Conservation (phyloP, 2,113 vertebrate genomes). For the Catagonus wagneri region DNA sequence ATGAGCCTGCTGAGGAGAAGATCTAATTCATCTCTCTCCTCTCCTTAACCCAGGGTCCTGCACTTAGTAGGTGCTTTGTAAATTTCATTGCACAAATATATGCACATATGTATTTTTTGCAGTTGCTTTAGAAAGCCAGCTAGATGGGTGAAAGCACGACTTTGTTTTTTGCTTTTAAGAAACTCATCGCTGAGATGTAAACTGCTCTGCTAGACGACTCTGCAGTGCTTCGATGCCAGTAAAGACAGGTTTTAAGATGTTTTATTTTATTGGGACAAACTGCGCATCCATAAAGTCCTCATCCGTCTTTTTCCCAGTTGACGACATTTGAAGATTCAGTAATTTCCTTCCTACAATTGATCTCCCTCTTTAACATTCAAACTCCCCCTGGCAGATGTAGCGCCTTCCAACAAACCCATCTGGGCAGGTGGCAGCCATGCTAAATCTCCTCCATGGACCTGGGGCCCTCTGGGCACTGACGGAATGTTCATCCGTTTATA, state of each 20-base stretch:
- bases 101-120: background rate
- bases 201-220: background rate
- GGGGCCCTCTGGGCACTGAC: background rate
- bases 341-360: constrained; percentile 63
- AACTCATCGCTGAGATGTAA: background rate
- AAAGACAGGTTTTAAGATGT: constrained; percentile 64
- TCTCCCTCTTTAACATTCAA: constrained; percentile 64
- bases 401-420: constrained; percentile 34
- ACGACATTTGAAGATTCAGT: constrained; percentile 68
- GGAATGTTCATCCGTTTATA: constrained; percentile 37
- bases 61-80: background rate
- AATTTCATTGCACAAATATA: background rate
- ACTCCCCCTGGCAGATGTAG: constrained; percentile 55
- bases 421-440: constrained; percentile 58
- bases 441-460: background rate
- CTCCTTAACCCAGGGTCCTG: background rate
- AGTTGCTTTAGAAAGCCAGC: background rate
- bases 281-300: constrained; percentile 48
- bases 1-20: background rate
- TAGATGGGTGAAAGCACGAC: background rate
- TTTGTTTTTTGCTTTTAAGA: background rate
- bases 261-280: constrained; percentile 68
- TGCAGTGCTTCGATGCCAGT: background rate
- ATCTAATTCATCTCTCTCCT: background rate
- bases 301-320: constrained; percentile 57